Base-by-base conservation (phyloP, 1,140 invertebrate genomes). In the Tetramorium simillimum region DNA sequence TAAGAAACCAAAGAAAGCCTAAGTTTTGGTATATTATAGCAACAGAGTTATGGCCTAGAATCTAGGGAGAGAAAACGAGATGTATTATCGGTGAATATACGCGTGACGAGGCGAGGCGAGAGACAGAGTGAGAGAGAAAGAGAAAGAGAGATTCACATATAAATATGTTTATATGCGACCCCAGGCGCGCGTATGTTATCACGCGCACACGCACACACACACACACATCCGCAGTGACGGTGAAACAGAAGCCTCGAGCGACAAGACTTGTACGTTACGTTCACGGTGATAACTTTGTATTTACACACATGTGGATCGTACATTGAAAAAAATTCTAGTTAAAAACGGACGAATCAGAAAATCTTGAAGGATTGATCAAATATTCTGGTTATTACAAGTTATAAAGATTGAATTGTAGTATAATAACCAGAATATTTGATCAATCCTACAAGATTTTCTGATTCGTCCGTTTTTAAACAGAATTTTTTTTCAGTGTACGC, bases 21-120 rank as follows among this genome's bases (percentile, higher is more conserved):
- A 82, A 73, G 21, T 56, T 33, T 33, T 81, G 76, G 46, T 73
- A 75, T 60, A 72, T 82, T 51, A 53, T 40, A 81, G 40, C 4
- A 14, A 60, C 16, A 56, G 33, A 5, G 65, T 46, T 40, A 46
- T 7, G 40, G 40, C 65, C 65, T 69, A 60, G 33, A 33, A 3
- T 33, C 33, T 33, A 33, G 3, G 4, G 28, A 6, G 12, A 56
- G 37, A 49, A 62, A 43, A n/a, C 12, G 10, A 40, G 16, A 12
- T 73, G 16, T 12, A 28, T 70, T 53, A 14, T 33, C 18, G 24
- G 18, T 12, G 12, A 49, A 62, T 28, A 40, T 46, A 60, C 12
- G 21, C 33, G 40, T 12, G 65, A 70, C 21, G 46, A 53, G 28
- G 14, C 65, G 58, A 33, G 58, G 43, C 18, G n/a, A 58, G 0